A percentile compares a stretch with the other conserved stretches of the same genome.
Evolutionary conservation across 2,888 invertebrate genomes (phyloP).

Genomic region (Phortica magna): DNA sequence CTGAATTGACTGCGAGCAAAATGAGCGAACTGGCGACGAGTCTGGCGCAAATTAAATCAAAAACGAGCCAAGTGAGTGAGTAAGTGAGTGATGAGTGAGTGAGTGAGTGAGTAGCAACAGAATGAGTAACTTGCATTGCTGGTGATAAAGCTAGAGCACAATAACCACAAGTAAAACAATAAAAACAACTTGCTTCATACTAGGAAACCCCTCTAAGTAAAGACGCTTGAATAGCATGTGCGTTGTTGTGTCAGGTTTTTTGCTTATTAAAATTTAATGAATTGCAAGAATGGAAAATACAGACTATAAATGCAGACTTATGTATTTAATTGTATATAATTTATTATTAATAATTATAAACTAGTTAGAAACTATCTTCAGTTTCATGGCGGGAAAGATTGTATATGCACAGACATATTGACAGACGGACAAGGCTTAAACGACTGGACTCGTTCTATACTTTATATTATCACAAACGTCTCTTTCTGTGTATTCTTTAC

Average conservation of each 20-base stretch:
- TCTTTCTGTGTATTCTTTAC: too few species aligned
- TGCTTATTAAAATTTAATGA: background rate
- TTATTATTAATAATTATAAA: too few species aligned
- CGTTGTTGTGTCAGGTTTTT: background rate
- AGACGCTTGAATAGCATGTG: background rate
- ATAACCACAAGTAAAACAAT: background rate
- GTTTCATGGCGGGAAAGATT: too few species aligned
- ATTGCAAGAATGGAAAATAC: background rate
- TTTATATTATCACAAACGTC: too few species aligned
- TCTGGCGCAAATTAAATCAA: background rate
- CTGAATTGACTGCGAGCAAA: slow-evolving; percentile 42
- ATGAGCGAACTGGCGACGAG: background rate
- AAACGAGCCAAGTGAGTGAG: background rate
- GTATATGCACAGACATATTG: too few species aligned
- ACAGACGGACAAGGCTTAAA: too few species aligned
- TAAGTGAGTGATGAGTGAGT: background rate
- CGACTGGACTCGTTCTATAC: too few species aligned
- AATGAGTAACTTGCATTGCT: background rate
- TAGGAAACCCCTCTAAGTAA: background rate
- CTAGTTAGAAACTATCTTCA: too few species aligned
- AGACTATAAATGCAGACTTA: too few species aligned
- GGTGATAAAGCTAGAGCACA: background rate
- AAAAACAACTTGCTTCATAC: background rate
- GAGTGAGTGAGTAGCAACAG: background rate
- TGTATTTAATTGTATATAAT: too few species aligned